Conservation (phyloP, 2,888 invertebrate genomes). For the Scaptomyza caliginosa region DNA sequence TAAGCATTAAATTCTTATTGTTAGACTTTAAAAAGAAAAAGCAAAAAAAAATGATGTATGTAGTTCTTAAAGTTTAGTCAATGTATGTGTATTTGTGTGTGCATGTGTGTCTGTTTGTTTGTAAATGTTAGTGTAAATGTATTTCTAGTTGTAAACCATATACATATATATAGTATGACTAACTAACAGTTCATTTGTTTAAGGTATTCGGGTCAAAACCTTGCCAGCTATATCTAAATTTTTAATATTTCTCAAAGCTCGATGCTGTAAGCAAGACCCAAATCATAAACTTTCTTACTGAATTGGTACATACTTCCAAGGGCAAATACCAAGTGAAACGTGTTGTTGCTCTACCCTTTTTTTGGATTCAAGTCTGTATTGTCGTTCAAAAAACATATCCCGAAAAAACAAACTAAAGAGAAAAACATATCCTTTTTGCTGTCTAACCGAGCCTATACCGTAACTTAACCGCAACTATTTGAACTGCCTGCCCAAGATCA, state of each 20-base stretch:
- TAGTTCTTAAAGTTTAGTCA: conserved; percentile 56
- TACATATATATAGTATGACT: conserved; percentile 17
- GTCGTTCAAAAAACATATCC: conserved; percentile 42
- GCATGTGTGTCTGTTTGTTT: conserved; percentile 58
- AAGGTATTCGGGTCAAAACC: too few species aligned
- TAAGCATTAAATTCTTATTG: conserved; percentile 48
- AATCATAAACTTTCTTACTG: conserved; percentile 51
- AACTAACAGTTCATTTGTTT: too few species aligned
- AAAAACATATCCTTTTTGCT: conserved; percentile 52
- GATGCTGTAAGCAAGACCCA: conserved; percentile 34
- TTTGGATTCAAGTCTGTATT: conserved; percentile 1
- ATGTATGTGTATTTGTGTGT: conserved; percentile 58
- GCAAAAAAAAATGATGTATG: neutral
- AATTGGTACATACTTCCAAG: conserved; percentile 58
- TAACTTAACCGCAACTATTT: conserved; percentile 71
- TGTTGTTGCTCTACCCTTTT: conserved; percentile 34
- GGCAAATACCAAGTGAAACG: conserved; percentile 30
- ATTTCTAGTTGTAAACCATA: conserved; percentile 45
- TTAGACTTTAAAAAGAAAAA: conserved; percentile 40
- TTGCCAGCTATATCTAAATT: neutral
- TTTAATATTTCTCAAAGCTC: conserved; percentile 6
- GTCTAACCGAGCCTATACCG: conserved; percentile 51
- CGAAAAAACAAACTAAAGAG: neutral
- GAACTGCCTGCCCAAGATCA: conserved; percentile 70
- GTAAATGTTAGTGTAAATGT: conserved; percentile 72